These are phyloP conservation scores for Pocillopora grandis DNA, from an alignment of 92 coral and sea anemone species.

Conservation along the genomic window DNA sequence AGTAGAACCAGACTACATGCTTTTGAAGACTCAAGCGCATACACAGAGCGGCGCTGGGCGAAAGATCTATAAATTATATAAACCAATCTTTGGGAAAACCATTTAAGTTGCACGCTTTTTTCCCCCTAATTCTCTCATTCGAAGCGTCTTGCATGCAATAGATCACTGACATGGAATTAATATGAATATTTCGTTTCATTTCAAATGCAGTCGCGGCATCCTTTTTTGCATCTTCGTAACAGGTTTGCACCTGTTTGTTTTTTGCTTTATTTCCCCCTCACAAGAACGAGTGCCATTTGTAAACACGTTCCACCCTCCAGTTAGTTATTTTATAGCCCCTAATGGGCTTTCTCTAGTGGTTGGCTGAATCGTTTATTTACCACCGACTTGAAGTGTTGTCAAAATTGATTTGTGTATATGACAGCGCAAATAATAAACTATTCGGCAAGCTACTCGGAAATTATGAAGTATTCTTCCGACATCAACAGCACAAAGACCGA, in stretches of 20 bases:
- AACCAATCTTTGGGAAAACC: not conserved
- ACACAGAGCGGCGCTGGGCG: not conserved
- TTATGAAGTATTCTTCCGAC: not conserved
- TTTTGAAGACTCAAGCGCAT: not conserved
- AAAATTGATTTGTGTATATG: not conserved
- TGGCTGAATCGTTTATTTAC: conserved; percentile 17
- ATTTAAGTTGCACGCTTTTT: not conserved
- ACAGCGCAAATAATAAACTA: conserved; percentile 1
- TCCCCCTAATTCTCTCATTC: not conserved
- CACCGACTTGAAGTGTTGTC: conserved; percentile 11
- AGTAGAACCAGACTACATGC: not conserved
- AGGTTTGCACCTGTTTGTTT: not conserved
- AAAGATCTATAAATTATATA: not conserved
- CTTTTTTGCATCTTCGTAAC: not conserved
- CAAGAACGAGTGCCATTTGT: not conserved
- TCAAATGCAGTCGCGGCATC: not conserved
- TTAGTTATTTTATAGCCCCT: not conserved
- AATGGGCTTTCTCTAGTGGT: conserved; percentile 23
- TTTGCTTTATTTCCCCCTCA: not conserved
- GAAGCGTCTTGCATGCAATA: not conserved
- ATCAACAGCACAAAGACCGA: not conserved
- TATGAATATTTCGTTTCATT: not conserved
- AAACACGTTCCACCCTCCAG: not conserved
- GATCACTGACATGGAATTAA: not conserved
- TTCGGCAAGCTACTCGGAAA: not conserved